Percentiles rank a stretch among this genome's conserved stretches.
Evolutionary conservation across 2,888 invertebrate species (phyloP).

Genomic region (Melangyna quadrimaculata): DNA sequence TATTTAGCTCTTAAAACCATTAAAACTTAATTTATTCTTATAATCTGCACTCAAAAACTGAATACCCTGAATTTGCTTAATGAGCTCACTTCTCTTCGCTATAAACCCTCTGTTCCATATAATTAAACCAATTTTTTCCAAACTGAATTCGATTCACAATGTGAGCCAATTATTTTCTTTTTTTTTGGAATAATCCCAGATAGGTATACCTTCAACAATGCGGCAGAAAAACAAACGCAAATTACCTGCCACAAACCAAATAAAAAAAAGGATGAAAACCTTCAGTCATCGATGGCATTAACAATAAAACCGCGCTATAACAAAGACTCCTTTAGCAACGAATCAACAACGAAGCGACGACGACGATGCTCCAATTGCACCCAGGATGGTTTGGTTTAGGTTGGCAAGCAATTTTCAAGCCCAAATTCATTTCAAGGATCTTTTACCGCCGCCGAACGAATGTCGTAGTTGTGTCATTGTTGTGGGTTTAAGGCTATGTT

Average conservation of each 20-base stretch:
- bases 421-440: constrained; percentile 15
- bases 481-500: too few relatives aligned
- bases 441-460: neutral
- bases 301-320: constrained; percentile 24
- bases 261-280: neutral
- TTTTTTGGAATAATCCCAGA: neutral
- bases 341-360: neutral
- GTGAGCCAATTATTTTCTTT: constrained; percentile 1
- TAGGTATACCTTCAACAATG: neutral
- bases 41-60: neutral
- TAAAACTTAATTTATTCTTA: neutral
- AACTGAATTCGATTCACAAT: neutral
- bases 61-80: neutral
- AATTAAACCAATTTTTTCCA: neutral
- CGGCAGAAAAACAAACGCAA: neutral
- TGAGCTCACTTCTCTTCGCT: neutral
- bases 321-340: constrained; percentile 11
- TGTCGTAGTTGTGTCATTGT: constrained; percentile 1
- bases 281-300: constrained; percentile 44
- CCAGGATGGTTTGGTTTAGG: neutral
- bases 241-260: constrained; percentile 2
- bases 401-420: constrained; percentile 21
- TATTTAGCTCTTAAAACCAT: neutral
- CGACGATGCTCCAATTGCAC: neutral
- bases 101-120: neutral